Base-by-base conservation (phyloP, 2,113 vertebrate species). In the Ptilorrhoa leucosticta region DNA sequence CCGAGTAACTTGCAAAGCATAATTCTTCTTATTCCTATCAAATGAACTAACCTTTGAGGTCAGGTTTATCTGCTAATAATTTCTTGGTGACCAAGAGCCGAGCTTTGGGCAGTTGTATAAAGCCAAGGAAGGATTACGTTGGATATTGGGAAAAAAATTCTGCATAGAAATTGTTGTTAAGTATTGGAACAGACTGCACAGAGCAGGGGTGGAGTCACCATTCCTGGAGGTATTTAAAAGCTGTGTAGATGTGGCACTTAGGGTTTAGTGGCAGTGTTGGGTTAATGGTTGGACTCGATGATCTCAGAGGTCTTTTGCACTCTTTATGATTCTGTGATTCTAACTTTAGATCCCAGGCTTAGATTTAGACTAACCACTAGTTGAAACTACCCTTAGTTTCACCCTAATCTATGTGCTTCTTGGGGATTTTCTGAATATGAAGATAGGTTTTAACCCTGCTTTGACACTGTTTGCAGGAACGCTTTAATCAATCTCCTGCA, bases 261-360 rank as follows among this genome's bases (percentile, higher is more conserved):
- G 28, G 39, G 31, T 23, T 56, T 6, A 37, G 35, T 33, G 40
- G 30, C n/a, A 61, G n/a, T 27, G 47, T 30, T 70, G 71, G 35
- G 10, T 42, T 11, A 13, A 33, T 4, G 22, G 31, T 6, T 48
- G 31, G 15, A 70, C 27, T 48, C 1, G 0, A 27, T 15, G 10
- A 42, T 11, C 35, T 63, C 35, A 48, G 26, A 70, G 27, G 2
- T 48, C 15, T 70, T 70, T 63, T 33, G 15, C 22, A 56, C 11
- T 17, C 31, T 48, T 33, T 16, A 42, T 9, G 6, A 48, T 61
- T 69, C 35, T 42, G 42, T 13, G 27, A 48, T 24, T 70, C 26
- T 24, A 48, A 63, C 26, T 48, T 56, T 53, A 54, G 20, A 68
- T 48, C 24, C 10, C 15, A 30, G 14, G 11, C 15, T 60, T 28